Conservation (phyloP, 1,140 invertebrate species). For the Drosophila ercepeae region DNA sequence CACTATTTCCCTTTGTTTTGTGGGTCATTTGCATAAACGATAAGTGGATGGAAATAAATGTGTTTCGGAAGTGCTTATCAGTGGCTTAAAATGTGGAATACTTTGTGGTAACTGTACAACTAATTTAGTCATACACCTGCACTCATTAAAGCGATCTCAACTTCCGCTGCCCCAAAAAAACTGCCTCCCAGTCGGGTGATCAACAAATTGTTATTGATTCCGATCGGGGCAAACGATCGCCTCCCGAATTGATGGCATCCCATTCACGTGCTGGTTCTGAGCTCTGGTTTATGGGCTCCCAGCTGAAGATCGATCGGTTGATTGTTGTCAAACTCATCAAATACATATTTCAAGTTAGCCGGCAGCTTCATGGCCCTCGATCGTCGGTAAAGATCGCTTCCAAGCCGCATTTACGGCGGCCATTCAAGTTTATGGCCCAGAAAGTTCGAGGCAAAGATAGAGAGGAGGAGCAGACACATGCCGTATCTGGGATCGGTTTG, state of each 20-base stretch:
- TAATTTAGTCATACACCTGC: constrained; percentile 52
- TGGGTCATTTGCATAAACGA: constrained; percentile 26
- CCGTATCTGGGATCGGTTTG: constrained; percentile 42
- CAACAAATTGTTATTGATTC: constrained; percentile 77
- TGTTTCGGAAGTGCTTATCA: constrained; percentile 21
- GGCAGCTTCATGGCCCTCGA: constrained; percentile 61
- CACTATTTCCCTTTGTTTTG: neutral
- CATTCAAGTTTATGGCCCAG: constrained; percentile 41
- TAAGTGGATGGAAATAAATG: constrained; percentile 9
- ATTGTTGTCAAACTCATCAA: constrained; percentile 78
- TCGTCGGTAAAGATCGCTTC: constrained; percentile 61
- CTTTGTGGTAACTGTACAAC: constrained; percentile 40
- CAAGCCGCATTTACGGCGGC: constrained; percentile 59
- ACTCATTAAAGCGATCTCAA: constrained; percentile 39
- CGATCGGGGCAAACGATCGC: constrained; percentile 67
- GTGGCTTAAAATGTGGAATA: constrained; percentile 15
- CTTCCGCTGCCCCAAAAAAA: constrained; percentile 51
- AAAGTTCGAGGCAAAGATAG: neutral
- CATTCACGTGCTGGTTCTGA: constrained; percentile 45
- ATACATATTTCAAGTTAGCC: constrained; percentile 67
- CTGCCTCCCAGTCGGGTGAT: neutral
- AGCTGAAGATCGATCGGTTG: constrained; percentile 67
- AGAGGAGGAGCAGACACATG: neutral
- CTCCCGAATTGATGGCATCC: constrained; percentile 65
- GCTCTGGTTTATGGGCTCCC: constrained; percentile 59